These are phyloP conservation scores for Nothobranchius kuhntae DNA, from an alignment of 2,113 vertebrate genomes.

Conservation along the genomic window DNA sequence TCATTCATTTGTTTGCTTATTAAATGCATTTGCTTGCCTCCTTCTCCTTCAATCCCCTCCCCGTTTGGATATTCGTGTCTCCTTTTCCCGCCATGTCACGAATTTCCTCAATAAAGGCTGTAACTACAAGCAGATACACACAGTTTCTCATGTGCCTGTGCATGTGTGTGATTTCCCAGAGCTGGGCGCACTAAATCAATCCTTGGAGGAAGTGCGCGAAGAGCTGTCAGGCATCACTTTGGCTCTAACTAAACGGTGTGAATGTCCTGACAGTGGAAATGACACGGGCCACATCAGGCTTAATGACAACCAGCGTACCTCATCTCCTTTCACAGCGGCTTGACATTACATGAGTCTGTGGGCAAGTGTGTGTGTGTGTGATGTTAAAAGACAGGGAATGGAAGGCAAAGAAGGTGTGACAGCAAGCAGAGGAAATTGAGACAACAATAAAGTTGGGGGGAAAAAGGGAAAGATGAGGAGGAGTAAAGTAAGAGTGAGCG, in stretches of 20 bases:
- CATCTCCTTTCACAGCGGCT: conserved; percentile 62
- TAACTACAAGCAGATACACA: conserved; percentile 57
- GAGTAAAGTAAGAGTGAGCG: conserved; percentile 18
- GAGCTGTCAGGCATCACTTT: conserved; percentile 76
- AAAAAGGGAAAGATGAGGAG: conserved; percentile 65
- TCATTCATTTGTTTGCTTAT: conserved; percentile 73
- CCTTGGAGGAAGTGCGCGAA: conserved; percentile 59
- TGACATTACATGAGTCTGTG: conserved; percentile 62
- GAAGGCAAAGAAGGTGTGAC: conserved; percentile 22
- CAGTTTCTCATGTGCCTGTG: conserved; percentile 6
- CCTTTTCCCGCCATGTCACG: conserved; percentile 44
- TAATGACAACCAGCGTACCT: conserved; percentile 73
- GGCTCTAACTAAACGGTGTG: conserved; percentile 77
- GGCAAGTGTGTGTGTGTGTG: conserved; percentile 18
- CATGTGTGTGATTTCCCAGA: conserved; percentile 47
- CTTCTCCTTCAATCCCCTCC: conserved; percentile 34
- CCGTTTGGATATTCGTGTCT: conserved; percentile 27
- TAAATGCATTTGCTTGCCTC: conserved; percentile 64
- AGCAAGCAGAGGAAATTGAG: conserved; percentile 11
- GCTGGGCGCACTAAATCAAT: conserved; percentile 70
- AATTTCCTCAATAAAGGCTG: conserved; percentile 43
- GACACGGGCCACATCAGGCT: conserved; percentile 76
- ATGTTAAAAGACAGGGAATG: conserved; percentile 33
- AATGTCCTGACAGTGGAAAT: conserved; percentile 78
- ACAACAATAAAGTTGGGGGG: conserved; percentile 18